Percentiles rank a stretch among this genome's conserved stretches.
phyloP scores from a whole-genome alignment of 2,888 invertebrate species.

The Eupithecia insigniata region DNA sequence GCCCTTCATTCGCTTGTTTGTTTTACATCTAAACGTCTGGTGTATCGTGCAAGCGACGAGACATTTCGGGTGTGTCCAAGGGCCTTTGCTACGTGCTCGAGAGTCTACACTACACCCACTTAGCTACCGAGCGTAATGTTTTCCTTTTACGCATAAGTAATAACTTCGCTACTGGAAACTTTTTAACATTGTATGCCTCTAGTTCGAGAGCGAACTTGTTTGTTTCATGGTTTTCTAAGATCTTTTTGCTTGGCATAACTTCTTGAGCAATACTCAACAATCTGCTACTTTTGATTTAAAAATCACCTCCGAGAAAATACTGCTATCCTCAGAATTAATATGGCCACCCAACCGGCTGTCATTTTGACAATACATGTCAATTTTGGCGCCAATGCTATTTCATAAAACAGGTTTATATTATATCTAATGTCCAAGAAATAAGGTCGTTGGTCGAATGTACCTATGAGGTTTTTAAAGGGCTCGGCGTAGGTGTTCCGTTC shows the following conservation, averaged over 20 bases:
- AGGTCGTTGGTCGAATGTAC: conserved; percentile 47
- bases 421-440: conserved; percentile 28
- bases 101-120: conserved; percentile 73
- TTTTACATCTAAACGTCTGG: conserved; percentile 75
- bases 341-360: conserved; percentile 77
- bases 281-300: not conserved
- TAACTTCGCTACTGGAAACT: conserved; percentile 35
- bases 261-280: not conserved
- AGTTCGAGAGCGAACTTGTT: not conserved
- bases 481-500: conserved; percentile 79
- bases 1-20: conserved; percentile 78
- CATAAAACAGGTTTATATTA: conserved; percentile 20
- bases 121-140: conserved; percentile 61
- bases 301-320: conserved; percentile 12
- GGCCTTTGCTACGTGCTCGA: conserved; percentile 60
- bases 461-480: conserved; percentile 34
- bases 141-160: conserved; percentile 43
- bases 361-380: conserved; percentile 73
- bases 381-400: conserved; percentile 74
- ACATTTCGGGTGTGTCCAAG: conserved; percentile 73
- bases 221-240: not conserved
- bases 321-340: conserved; percentile 55
- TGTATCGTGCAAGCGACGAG: conserved; percentile 63
- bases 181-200: conserved; percentile 8
- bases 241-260: not conserved